A percentile compares a stretch with the other conserved stretches of the same genome.
Conservation (phyloP, 2,797 vertebrate species). For the Galaxias olidus region DNA sequence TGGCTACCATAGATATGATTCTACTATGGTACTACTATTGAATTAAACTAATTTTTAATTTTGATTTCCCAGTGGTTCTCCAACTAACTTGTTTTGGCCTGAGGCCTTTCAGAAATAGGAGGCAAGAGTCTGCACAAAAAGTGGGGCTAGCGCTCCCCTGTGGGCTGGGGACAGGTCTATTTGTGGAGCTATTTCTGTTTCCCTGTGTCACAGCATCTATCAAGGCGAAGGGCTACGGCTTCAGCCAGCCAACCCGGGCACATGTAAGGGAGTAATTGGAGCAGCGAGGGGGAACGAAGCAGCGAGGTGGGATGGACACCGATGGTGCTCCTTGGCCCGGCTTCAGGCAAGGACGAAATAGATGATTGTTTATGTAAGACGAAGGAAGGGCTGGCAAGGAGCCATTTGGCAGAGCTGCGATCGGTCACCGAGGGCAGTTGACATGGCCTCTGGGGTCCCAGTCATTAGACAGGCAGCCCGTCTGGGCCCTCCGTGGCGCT, state of each 20-base stretch:
- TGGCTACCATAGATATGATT: constrained; percentile 51
- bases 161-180: constrained; percentile 68
- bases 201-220: constrained; percentile 62
- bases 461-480: constrained; percentile 49
- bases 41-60: constrained; percentile 71
- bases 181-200: constrained; percentile 71
- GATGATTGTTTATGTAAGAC: constrained; percentile 30
- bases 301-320: constrained; percentile 22
- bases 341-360: constrained; percentile 47
- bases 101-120: constrained; percentile 64
- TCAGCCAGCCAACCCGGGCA: constrained; percentile 26
- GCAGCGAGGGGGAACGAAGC: constrained; percentile 40
- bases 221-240: constrained; percentile 47
- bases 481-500: constrained; percentile 36
- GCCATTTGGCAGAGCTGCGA: constrained; percentile 15
- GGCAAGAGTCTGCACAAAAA: constrained; percentile 65
- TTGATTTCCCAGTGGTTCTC: constrained; percentile 79
- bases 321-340: constrained; percentile 24
- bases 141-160: constrained; percentile 74
- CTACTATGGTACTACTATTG: too few species aligned
- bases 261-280: constrained; percentile 62
- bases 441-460: constrained; percentile 34
- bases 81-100: constrained; percentile 71
- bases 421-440: constrained; percentile 32
- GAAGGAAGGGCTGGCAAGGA: constrained; percentile 33